Conservation (phyloP, 2,888 invertebrate genomes). For the Drosophila nr. perissopoda region DNA sequence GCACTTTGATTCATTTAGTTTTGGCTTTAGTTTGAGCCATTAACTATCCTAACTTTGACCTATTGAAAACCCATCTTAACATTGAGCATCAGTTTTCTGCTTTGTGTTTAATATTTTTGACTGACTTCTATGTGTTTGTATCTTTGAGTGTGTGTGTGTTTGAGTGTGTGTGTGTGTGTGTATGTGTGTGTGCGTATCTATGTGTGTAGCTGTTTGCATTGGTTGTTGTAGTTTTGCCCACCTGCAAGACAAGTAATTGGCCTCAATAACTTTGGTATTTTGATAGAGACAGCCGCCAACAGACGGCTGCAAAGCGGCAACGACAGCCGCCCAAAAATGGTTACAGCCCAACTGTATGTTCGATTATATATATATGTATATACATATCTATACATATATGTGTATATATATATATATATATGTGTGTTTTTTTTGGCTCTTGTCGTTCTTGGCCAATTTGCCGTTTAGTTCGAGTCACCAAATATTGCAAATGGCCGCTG, state of each 20-base stretch:
- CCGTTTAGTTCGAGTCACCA: conserved; percentile 43
- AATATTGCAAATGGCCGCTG: conserved; percentile 19
- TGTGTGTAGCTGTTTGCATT: conserved; percentile 10
- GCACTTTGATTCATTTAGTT: conserved; percentile 9
- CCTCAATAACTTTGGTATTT: conserved; percentile 81
- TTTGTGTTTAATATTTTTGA: conserved; percentile 9
- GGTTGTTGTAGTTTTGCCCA: conserved; percentile 56
- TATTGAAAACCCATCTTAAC: conserved; percentile 36
- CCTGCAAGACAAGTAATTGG: conserved; percentile 81
- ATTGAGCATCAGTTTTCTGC: conserved; percentile 13
- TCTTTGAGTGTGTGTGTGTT: too few relatives aligned
- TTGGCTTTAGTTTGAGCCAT: conserved; percentile 6
- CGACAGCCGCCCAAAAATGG: conserved; percentile 75
- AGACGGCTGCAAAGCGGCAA: conserved; percentile 29
- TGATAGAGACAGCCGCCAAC: conserved; percentile 49
- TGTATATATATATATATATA: background rate
- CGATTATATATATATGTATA: background rate
- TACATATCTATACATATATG: background rate
- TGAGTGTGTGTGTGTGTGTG: background rate
- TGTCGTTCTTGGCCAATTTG: conserved; percentile 70
- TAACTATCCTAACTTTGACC: conserved; percentile 51
- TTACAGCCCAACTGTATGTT: conserved; percentile 52
- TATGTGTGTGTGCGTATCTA: conserved; percentile 12
- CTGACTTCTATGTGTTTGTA: background rate
- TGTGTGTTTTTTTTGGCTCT: conserved; percentile 23